phyloP scores from a whole-genome alignment of 2,797 vertebrate genomes.

The Distichodus sexfasciatus region DNA sequence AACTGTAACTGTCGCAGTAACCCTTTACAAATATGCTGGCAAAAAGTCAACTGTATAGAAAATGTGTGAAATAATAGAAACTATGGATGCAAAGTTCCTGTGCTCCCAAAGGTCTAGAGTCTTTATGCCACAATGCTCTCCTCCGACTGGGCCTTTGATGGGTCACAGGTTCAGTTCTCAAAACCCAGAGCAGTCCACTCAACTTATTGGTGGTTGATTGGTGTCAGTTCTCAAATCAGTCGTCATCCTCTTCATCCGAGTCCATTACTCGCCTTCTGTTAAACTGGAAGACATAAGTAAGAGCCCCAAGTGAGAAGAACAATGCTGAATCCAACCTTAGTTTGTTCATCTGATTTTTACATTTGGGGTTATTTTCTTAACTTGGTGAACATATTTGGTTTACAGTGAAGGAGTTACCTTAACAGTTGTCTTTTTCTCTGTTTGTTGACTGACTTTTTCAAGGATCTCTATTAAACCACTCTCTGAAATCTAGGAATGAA shows the following conservation, averaged over 20 bases:
- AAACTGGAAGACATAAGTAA: constrained; percentile 75
- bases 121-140: constrained; percentile 50
- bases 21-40: constrained; percentile 41
- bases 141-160: constrained; percentile 33
- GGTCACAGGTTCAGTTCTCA: constrained; percentile 43
- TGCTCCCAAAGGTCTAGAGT: constrained; percentile 29
- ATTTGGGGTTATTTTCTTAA: neutral
- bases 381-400: neutral
- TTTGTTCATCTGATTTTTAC: neutral
- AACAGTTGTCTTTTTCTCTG: constrained; percentile 94
- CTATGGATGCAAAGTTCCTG: constrained; percentile 39
- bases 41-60: constrained; percentile 36
- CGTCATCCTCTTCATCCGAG: constrained; percentile 93
- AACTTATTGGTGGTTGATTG: constrained; percentile 18
- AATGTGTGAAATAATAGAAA: constrained; percentile 47
- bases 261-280: constrained; percentile 96
- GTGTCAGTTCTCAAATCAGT: constrained; percentile 60
- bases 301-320: neutral
- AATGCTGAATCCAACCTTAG: neutral
- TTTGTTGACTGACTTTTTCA: constrained; percentile 97
- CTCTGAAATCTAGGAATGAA: constrained; percentile 82
- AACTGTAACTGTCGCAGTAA: constrained; percentile 42
- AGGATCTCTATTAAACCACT: constrained; percentile 96
- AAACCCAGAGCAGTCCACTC: constrained; percentile 36
- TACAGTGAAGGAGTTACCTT: constrained; percentile 83